Percentiles rank a stretch among this genome's conserved stretches.
phyloP scores from a whole-genome alignment of 92 coral and sea anemone species.

The Ricordea florida region DNA sequence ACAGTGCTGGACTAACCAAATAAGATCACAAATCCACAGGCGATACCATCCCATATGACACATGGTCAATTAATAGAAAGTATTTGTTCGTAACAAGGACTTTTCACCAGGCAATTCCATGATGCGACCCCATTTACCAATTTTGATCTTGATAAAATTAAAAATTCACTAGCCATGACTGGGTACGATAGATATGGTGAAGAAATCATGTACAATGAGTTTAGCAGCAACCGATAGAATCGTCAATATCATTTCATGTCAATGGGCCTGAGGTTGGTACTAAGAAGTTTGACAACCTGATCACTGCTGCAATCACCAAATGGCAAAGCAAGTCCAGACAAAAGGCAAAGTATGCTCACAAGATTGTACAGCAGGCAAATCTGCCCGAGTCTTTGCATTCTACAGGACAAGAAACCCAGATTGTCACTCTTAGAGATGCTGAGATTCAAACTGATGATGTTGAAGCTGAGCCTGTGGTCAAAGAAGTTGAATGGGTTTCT shows the following conservation, averaged over 20 bases:
- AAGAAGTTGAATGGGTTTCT: constrained; percentile 13
- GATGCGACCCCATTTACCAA: no score
- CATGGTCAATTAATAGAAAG: no score
- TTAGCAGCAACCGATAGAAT: no score
- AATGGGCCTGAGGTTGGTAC: constrained; percentile 8
- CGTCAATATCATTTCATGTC: neutral
- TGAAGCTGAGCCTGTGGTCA: neutral
- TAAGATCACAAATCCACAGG: no score
- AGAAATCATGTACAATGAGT: no score
- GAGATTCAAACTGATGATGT: constrained; percentile 20
- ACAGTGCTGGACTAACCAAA: no score
- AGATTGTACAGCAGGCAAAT: neutral
- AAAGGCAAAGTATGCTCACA: neutral
- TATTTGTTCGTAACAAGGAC: no score
- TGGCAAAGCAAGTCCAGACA: constrained; percentile 14
- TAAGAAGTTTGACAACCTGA: constrained; percentile 15
- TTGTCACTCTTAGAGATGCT: constrained; percentile 2
- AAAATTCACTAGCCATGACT: no score
- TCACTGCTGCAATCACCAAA: neutral
- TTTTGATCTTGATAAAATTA: no score
- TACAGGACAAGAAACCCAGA: constrained; percentile 10
- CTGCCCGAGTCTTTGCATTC: constrained; percentile 2
- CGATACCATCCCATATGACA: no score
- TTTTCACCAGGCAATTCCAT: no score
- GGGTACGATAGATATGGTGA: no score